Percentiles rank a stretch among this genome's conserved stretches.
These are phyloP conservation scores for Caenorhabditis afra DNA, from an alignment of 2,888 invertebrate species.

Conservation along the genomic window DNA sequence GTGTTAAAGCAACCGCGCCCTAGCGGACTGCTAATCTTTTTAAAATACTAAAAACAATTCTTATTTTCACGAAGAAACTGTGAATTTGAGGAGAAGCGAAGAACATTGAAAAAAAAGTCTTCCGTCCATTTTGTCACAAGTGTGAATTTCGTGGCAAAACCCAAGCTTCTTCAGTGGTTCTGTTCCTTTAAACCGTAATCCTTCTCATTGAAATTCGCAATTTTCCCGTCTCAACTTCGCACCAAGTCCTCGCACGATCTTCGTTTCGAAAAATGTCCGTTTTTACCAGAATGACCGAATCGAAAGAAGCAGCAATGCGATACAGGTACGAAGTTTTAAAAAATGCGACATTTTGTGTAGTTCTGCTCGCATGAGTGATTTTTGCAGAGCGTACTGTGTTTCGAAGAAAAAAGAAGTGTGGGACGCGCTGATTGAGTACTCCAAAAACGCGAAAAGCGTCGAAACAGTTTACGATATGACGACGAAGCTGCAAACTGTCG, in stretches of 20 bases:
- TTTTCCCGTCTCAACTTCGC: neutral
- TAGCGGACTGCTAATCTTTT: slow-evolving; percentile 1
- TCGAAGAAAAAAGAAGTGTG: slow-evolving; percentile 40
- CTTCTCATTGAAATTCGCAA: neutral
- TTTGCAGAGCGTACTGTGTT: slow-evolving; percentile 29
- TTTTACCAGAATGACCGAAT: slow-evolving; percentile 40
- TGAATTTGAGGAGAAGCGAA: too few species aligned
- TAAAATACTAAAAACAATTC: neutral
- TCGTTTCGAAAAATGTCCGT: slow-evolving; percentile 27
- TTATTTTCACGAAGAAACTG: neutral
- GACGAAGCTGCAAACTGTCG: slow-evolving; percentile 37
- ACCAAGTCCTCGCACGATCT: neutral
- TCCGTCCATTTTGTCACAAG: neutral
- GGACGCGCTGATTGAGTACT: slow-evolving; percentile 21
- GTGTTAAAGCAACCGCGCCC: slow-evolving; percentile 5
- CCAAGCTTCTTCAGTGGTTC: neutral
- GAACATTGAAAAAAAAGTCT: neutral
- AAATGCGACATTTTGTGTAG: too few species aligned
- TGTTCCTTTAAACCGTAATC: neutral
- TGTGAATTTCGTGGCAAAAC: neutral
- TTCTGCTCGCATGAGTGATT: too few species aligned
- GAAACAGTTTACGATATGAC: slow-evolving; percentile 50
- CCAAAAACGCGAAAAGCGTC: slow-evolving; percentile 29
- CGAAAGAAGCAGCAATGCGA: slow-evolving; percentile 18
- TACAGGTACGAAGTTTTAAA: slow-evolving; percentile 17